phyloP scores from a whole-genome alignment of 2,888 invertebrate species.

The Meiosimyza decipiens region DNA sequence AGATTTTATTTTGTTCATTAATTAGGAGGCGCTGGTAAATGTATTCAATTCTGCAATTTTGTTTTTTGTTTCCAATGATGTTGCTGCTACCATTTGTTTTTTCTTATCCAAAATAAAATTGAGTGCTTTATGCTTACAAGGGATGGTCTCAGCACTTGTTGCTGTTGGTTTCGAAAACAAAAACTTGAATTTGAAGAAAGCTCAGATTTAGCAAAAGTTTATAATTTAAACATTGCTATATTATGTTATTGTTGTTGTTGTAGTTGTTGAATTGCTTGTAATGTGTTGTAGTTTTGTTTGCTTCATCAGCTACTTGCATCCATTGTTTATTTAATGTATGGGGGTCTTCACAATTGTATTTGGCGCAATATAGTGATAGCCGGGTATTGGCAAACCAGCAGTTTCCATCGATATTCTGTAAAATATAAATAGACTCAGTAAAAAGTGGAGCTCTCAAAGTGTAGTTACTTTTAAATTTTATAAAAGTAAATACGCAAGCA shows the following conservation, averaged over 20 bases:
- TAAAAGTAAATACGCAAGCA: slow-evolving; percentile 32
- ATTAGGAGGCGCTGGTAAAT: slow-evolving; percentile 5
- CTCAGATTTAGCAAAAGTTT: slow-evolving; percentile 16
- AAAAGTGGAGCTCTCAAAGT: slow-evolving; percentile 16
- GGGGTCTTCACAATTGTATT: slow-evolving; percentile 93
- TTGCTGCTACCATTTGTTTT: slow-evolving; percentile 12
- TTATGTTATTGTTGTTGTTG: slow-evolving; percentile 18
- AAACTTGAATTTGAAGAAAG: no score
- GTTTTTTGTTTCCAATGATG: slow-evolving; percentile 19
- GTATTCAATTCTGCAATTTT: slow-evolving; percentile 46
- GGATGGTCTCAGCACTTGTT: no score
- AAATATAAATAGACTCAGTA: slow-evolving; percentile 38
- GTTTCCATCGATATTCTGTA: slow-evolving; percentile 96
- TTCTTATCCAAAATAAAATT: no score
- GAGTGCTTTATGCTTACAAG: no score
- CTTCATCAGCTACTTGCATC: slow-evolving; percentile 15
- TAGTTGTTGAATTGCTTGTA: slow-evolving; percentile 39
- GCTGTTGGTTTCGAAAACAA: no score
- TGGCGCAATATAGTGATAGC: slow-evolving; percentile 92
- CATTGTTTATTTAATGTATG: slow-evolving; percentile 75
- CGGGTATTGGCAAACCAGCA: slow-evolving; percentile 88
- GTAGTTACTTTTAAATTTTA: slow-evolving; percentile 12
- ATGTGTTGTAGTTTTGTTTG: slow-evolving; percentile 2
- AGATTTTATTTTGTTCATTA: slow-evolving; percentile 8
- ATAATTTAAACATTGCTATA: no score